Base-by-base conservation (phyloP, 2,888 invertebrate species). In the Cataglyphis cursor region DNA sequence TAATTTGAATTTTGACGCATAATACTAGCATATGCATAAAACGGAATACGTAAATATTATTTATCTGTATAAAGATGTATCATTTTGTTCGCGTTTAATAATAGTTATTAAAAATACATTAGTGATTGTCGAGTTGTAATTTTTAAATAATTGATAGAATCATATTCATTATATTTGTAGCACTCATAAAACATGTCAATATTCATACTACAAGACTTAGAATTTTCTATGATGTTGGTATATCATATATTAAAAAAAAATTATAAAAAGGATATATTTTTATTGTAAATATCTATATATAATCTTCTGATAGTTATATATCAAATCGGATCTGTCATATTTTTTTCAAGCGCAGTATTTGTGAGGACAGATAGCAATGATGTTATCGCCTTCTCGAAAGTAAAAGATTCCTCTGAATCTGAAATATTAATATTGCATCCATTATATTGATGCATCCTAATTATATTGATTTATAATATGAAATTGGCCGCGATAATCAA, bases 371-470 rank as follows among this genome's bases (percentile, higher is more conserved):
- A 70, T 8, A n/a, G 6, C 12, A 35, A 21, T 1, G 72, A 76
- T 6, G 80, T 68, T 8, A 61, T 76, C 0, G 31, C 38, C 2
- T 61, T 31, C 65, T 83, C 83, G 48, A 61, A 38, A 0, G 21
- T 48, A 2, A 81, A 44, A 48, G 48, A 12, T 8, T 88, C 57
- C 5, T 21, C 9, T 10, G 28, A 44, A 21, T 74, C 61, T 74
- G 44, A 61, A 62, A 62, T 31, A 15, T 0, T 31, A 28, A 61
- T 31, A n/a, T 8, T n/a, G 8, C 24, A n/a, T 21, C 15, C 28
- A 1, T 68, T 28, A 12, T n/a, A 3, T 21, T 35, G 24, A 18
- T 35, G n/a, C n/a, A n/a, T n/a, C n/a, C n/a, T n/a, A n/a, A 1
- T 68, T 28, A 12, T n/a, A 3, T 21, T 35, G 24, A 18, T 35